These are phyloP conservation scores for Sylvicola fuscatus DNA, from an alignment of 2,888 invertebrate genomes.

Conservation along the genomic window DNA sequence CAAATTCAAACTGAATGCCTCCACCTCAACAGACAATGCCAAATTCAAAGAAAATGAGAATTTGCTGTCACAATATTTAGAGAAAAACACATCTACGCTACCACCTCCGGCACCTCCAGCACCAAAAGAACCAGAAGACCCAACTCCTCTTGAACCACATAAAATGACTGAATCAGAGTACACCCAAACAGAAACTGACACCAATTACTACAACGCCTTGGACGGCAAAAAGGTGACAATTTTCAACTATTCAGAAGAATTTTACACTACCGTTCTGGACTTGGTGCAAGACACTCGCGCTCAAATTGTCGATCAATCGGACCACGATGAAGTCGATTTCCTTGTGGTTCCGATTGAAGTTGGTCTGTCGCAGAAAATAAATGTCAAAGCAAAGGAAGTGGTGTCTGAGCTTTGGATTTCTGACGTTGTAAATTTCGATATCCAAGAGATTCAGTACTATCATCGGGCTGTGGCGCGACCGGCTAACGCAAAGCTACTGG, in stretches of 20 bases:
- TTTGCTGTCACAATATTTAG: too few relatives aligned
- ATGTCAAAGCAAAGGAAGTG: conserved; percentile 16
- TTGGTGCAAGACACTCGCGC: conserved; percentile 18
- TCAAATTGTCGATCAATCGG: conserved; percentile 26
- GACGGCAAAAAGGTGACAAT: conserved; percentile 2
- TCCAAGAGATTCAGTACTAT: conserved; percentile 45
- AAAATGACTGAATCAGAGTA: too few relatives aligned
- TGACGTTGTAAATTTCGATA: conserved; percentile 25
- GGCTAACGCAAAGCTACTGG: conserved; percentile 29
- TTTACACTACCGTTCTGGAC: too few relatives aligned
- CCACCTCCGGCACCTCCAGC: too few relatives aligned
- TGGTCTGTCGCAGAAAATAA: conserved; percentile 12
- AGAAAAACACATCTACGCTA: too few relatives aligned
- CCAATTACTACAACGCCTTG: conserved; percentile 29
- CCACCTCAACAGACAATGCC: too few relatives aligned
- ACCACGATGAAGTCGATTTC: conserved; percentile 37
- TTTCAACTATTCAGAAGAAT: too few relatives aligned
- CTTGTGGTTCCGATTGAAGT: conserved; percentile 36
- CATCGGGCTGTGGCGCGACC: conserved; percentile 41
- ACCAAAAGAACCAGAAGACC: too few relatives aligned
- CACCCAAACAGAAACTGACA: too few relatives aligned
- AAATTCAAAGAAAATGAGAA: too few relatives aligned
- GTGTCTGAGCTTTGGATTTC: conserved; percentile 22
- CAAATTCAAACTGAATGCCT: too few relatives aligned
- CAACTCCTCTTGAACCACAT: too few relatives aligned